Base-by-base conservation (phyloP, 2,888 invertebrate species). In the Helobdella robusta region DNA sequence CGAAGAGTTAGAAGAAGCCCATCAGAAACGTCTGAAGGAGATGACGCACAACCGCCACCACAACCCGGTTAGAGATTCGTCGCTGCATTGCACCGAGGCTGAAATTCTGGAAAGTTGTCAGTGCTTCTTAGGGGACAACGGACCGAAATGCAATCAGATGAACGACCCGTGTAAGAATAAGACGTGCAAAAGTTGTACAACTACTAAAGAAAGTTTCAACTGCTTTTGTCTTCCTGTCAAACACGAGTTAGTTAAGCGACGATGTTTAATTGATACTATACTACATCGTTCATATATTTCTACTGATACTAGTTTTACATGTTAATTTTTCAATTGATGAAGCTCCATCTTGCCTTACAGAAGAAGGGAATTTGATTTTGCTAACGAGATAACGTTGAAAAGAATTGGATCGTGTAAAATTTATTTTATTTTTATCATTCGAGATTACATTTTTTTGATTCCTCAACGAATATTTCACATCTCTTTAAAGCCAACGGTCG, bases 91-190 rank as follows among this genome's bases (percentile, higher is more conserved):
- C n/a, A n/a, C n/a, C n/a, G n/a, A n/a, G n/a, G n/a, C n/a, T n/a
- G 32, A 30, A 11, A 56, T 56, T 32, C 8, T 56, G 28, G n/a
- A 28, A n/a, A 56, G 56, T 56, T 56, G 56, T 30, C 56, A 56
- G 32, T 56, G 56, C 32, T 56, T 30, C 32, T 28, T 30, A 30
- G 56, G 56, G 4, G 15, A n/a, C 32, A n/a, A 56, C 4, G 15
- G 32, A 30, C 56, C 56, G 5, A n/a, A 32, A 56, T 56, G 56
- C 15, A n/a, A n/a, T 8, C 56, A 30, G n/a, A 8, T 15, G 56
- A 30, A n/a, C 28, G 56, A 56, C 28, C 56, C 56, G 2, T 56
- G 56, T 28, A 28, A 30, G n/a, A 30, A 28, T 25, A 56, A 25
- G 32, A n/a, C 56, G 6, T 56, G 56, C 32, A 11, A 30, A 25